These are phyloP conservation scores for Theretra japonica DNA, from an alignment of 2,888 invertebrate species.

Conservation along the genomic window DNA sequence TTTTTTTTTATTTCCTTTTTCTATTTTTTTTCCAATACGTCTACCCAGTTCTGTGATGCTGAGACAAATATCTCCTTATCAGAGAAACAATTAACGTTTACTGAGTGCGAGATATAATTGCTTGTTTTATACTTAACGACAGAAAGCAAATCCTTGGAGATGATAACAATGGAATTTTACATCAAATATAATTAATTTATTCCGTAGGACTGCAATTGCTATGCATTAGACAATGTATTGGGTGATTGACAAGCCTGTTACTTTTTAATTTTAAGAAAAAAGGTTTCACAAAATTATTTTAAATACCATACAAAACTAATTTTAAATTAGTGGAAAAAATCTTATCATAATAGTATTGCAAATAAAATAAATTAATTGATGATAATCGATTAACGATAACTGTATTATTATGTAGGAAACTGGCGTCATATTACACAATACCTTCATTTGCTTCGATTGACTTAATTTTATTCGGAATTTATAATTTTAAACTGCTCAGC, in stretches of 20 bases:
- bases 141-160: constrained; percentile 44
- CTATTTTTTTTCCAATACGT: constrained; percentile 49
- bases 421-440: constrained; percentile 3
- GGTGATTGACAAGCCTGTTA: background rate
- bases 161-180: constrained; percentile 68
- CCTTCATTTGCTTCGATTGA: background rate
- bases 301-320: background rate
- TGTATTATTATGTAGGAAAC: background rate
- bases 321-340: background rate
- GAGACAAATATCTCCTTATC: constrained; percentile 59
- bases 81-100: constrained; percentile 52
- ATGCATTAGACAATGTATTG: background rate
- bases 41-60: constrained; percentile 53
- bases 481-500: background rate
- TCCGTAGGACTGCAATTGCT: constrained; percentile 5
- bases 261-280: constrained; percentile 3
- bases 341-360: background rate
- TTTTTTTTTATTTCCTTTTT: constrained; percentile 4
- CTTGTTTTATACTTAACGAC: constrained; percentile 45
- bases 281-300: background rate
- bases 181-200: constrained; percentile 40
- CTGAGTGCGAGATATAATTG: constrained; percentile 42
- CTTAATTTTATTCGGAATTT: background rate
- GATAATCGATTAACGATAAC: constrained; percentile 2
- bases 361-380: background rate